phyloP scores from a whole-genome alignment of 1,140 invertebrate genomes.

The Dendroctonus valens region DNA sequence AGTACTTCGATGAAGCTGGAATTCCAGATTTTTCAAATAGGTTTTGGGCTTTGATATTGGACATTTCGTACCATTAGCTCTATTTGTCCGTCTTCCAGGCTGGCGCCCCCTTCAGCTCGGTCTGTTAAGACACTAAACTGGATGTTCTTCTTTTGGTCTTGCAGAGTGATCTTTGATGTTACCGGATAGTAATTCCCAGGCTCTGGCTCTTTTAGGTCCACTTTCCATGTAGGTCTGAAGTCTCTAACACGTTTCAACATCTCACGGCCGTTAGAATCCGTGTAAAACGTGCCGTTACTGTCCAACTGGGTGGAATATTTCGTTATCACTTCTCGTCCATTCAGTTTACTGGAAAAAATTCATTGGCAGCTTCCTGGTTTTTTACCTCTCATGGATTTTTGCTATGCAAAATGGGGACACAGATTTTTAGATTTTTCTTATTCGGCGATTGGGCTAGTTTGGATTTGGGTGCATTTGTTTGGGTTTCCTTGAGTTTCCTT shows the following conservation, averaged over 20 bases:
- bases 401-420: background rate
- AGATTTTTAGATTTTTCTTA: background rate
- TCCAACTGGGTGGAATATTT: slow-evolving; percentile 65
- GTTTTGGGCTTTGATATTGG: slow-evolving; percentile 7
- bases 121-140: slow-evolving; percentile 75
- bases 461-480: background rate
- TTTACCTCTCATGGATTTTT: background rate
- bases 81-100: slow-evolving; percentile 69
- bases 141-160: slow-evolving; percentile 54
- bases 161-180: slow-evolving; percentile 74
- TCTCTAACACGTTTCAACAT: slow-evolving; percentile 73
- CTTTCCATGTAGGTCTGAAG: slow-evolving; percentile 70
- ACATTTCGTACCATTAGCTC: slow-evolving; percentile 70
- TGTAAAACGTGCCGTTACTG: slow-evolving; percentile 75
- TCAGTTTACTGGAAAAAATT: slow-evolving; percentile 58
- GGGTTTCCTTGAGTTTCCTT: background rate
- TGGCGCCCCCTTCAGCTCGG: slow-evolving; percentile 81
- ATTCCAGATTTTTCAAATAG: background rate
- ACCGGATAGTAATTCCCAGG: slow-evolving; percentile 93
- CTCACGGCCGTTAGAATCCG: slow-evolving; percentile 92
- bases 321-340: slow-evolving; percentile 81
- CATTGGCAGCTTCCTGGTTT: background rate
- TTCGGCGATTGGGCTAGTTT: no score
- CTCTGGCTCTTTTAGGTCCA: slow-evolving; percentile 65
- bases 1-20: slow-evolving; percentile 12